Percentiles rank a stretch among this genome's conserved stretches.
Evolutionary conservation across 2,797 vertebrate genomes (phyloP).

Genomic region (Squalus acanthias): DNA sequence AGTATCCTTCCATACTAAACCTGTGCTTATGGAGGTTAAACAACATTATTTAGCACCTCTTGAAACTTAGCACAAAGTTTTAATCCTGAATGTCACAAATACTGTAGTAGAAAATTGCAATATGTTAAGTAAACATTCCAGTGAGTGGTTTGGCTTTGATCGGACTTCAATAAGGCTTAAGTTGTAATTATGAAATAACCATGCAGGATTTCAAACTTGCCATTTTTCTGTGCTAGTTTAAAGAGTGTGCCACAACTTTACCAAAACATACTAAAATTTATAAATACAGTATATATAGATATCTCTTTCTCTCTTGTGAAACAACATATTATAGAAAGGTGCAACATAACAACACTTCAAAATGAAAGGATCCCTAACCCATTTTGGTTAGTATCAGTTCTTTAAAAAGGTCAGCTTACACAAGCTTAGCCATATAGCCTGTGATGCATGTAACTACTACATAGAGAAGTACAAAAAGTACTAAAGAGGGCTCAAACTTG

Average conservation of each 20-base stretch:
- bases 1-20: background rate
- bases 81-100: slow-evolving; percentile 19
- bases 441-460: background rate
- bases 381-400: background rate
- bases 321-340: slow-evolving; percentile 19
- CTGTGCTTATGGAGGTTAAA: slow-evolving; percentile 9
- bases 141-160: slow-evolving; percentile 7
- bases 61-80: background rate
- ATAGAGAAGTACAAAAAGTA: background rate
- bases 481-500: background rate
- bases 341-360: slow-evolving; percentile 30
- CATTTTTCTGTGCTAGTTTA: slow-evolving; percentile 2
- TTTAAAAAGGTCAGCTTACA: background rate
- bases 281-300: slow-evolving; percentile 25
- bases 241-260: background rate
- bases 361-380: background rate
- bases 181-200: background rate
- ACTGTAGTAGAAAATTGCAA: slow-evolving; percentile 24
- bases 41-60: background rate
- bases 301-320: background rate
- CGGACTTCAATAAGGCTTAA: slow-evolving; percentile 31
- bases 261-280: slow-evolving; percentile 19
- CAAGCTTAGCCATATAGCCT: background rate
- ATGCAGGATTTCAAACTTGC: background rate
- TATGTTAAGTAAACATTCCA: background rate